Conservation (phyloP, 2,888 invertebrate genomes). For the Patella depressa region DNA sequence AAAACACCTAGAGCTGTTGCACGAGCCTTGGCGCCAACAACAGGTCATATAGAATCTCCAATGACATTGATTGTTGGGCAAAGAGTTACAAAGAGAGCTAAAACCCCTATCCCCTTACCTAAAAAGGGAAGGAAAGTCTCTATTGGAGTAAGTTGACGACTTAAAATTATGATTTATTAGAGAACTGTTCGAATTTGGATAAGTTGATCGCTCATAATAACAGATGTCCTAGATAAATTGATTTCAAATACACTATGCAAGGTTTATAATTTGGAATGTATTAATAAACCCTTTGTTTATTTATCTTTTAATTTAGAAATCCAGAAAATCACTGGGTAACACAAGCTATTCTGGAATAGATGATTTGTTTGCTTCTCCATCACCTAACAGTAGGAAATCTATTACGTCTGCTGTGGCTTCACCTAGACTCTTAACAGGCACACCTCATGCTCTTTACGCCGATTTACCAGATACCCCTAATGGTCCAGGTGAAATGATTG, state of each 20-base stretch:
- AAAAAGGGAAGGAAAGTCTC: constrained; percentile 58
- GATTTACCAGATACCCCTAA: constrained; percentile 68
- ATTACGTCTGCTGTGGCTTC: constrained; percentile 19
- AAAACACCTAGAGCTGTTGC: constrained; percentile 62
- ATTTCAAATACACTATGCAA: too few relatives aligned
- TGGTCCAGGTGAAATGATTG: constrained; percentile 68
- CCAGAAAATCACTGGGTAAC: constrained; percentile 33
- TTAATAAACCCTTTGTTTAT: neutral
- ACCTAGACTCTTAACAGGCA: constrained; percentile 26
- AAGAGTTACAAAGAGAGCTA: constrained; percentile 35
- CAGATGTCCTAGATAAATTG: too few relatives aligned
- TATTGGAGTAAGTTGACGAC: constrained; percentile 33
- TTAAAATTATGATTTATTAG: too few relatives aligned
- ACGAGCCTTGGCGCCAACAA: constrained; percentile 54
- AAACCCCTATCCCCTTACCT: constrained; percentile 58
- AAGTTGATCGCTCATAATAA: too few relatives aligned
- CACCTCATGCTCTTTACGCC: constrained; percentile 56
- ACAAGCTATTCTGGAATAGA: constrained; percentile 45
- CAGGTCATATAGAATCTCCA: constrained; percentile 68
- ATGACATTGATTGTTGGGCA: constrained; percentile 63
- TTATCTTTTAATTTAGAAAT: neutral
- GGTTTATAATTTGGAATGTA: neutral
- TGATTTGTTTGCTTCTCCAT: constrained; percentile 47
- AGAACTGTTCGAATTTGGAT: too few relatives aligned
- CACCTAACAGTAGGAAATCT: constrained; percentile 35